phyloP scores from a whole-genome alignment of 2,888 invertebrate species.

The Cyaniris semiargus region DNA sequence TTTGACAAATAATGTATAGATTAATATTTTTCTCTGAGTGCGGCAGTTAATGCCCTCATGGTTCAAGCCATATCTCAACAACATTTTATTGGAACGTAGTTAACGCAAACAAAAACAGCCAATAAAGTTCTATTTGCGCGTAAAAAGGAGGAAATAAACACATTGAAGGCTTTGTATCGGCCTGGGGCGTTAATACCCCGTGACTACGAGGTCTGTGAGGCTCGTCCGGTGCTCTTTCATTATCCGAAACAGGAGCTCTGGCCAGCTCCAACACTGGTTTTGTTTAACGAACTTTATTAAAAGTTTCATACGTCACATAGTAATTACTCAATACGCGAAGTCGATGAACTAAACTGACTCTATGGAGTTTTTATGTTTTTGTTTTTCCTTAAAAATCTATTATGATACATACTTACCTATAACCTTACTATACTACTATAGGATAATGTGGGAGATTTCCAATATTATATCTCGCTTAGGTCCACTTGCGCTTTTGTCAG shows the following conservation, averaged over 20 bases:
- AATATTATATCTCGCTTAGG: too few relatives aligned
- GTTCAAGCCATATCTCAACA: too few relatives aligned
- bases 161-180: conserved; percentile 3
- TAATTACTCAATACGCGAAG: background rate
- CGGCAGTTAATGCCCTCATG: too few relatives aligned
- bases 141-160: background rate
- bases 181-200: background rate
- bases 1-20: too few relatives aligned
- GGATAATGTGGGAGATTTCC: too few relatives aligned
- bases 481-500: too few relatives aligned
- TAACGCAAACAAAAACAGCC: background rate
- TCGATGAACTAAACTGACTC: too few relatives aligned
- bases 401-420: too few relatives aligned
- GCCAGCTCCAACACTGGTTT: background rate
- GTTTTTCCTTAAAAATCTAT: too few relatives aligned
- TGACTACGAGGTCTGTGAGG: background rate
- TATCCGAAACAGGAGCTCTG: background rate
- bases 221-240: conserved; percentile 18
- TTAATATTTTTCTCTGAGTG: too few relatives aligned
- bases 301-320: background rate
- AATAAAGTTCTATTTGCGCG: background rate
- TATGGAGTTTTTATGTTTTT: too few relatives aligned
- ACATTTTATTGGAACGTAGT: background rate
- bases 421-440: too few relatives aligned
- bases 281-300: background rate